phyloP scores from a whole-genome alignment of 2,888 invertebrate species.

The Apocheima hispidaria region DNA sequence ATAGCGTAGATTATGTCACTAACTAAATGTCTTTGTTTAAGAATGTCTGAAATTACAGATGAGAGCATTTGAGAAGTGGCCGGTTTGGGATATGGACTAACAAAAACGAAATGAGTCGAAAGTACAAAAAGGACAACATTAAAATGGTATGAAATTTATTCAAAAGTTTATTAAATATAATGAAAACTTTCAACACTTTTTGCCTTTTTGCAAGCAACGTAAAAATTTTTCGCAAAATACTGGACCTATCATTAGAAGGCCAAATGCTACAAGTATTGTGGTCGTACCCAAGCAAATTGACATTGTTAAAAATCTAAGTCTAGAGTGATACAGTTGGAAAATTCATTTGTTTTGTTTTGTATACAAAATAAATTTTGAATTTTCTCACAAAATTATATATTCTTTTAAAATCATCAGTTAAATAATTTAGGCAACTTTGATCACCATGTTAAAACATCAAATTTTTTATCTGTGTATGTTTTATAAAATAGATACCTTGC shows the following conservation, averaged over 20 bases:
- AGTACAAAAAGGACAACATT: not conserved
- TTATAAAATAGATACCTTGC: conserved; percentile 14
- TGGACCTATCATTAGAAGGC: conserved; percentile 53
- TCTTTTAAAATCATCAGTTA: not conserved
- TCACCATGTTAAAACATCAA: conserved; percentile 10
- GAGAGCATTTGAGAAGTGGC: too few species aligned
- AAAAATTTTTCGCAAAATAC: conserved; percentile 56
- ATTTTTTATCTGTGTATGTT: conserved; percentile 15
- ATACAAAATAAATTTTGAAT: not conserved
- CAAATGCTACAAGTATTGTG: conserved; percentile 50
- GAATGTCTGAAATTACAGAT: too few species aligned
- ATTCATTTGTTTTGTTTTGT: not conserved
- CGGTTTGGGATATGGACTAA: too few species aligned
- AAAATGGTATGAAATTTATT: not conserved
- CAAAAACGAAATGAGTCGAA: not conserved
- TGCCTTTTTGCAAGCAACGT: conserved; percentile 37
- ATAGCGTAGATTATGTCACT: too few species aligned
- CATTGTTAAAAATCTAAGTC: not conserved
- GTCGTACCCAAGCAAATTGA: conserved; percentile 52
- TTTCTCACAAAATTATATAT: not conserved
- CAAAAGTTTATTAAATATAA: not conserved
- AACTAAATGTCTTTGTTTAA: too few species aligned
- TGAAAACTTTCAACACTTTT: conserved; percentile 12
- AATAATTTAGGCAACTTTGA: not conserved
- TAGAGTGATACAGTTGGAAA: not conserved